Conservation (phyloP, 2,797 vertebrate genomes). For the Pantherophis vulpinus region DNA sequence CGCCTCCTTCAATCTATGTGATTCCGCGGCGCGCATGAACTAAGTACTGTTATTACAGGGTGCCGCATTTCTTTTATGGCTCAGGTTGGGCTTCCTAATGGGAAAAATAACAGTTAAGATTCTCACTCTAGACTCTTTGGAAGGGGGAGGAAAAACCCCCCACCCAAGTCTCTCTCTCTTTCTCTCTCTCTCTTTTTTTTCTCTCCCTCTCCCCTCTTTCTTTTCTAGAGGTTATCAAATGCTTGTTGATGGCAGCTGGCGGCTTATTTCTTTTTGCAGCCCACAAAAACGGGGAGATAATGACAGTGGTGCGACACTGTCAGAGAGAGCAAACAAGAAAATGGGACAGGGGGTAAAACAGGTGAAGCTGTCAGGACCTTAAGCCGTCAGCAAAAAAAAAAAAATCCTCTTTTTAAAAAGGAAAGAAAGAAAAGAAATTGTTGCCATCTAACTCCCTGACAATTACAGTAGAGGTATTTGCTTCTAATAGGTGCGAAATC, state of each 20-base stretch:
- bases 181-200: too few species aligned
- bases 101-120: slow-evolving; percentile 22
- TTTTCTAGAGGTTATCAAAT: not conserved
- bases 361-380: not conserved
- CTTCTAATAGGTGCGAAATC: not conserved
- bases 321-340: not conserved
- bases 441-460: not conserved
- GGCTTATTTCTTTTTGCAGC: not conserved
- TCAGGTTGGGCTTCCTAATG: slow-evolving; percentile 3
- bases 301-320: not conserved
- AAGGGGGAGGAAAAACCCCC: fast-evolving
- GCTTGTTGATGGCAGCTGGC: not conserved
- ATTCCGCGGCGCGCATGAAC: not conserved
- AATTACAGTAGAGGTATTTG: not conserved
- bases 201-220: not conserved
- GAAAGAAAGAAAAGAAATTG: not conserved
- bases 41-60: not conserved
- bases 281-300: not conserved
- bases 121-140: not conserved
- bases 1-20: too few species aligned
- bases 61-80: not conserved
- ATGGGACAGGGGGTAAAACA: not conserved
- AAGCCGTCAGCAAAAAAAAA: not conserved
- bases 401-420: not conserved
- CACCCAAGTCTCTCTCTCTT: not conserved